Evolutionary conservation across 2,113 vertebrate genomes (phyloP).

Genomic region (Nesoenas mayeri): DNA sequence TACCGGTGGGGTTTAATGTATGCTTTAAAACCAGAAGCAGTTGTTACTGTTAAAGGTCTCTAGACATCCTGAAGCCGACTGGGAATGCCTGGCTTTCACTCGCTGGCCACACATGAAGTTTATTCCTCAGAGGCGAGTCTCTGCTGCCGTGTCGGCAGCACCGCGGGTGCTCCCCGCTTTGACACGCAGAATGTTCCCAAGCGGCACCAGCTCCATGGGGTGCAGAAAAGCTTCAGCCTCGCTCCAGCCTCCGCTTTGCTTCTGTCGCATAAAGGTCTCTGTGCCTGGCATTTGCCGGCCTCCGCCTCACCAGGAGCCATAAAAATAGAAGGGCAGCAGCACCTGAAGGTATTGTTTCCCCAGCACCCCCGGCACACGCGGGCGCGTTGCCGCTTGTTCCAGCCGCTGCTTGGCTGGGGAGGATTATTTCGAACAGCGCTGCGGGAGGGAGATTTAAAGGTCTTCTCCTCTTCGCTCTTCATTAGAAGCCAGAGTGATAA

Average conservation of each 20-base stretch:
- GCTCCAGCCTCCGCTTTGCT: not conserved
- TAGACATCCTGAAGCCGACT: fast-evolving
- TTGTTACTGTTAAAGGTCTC: not conserved
- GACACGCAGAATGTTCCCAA: fast-evolving
- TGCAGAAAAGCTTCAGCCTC: not conserved
- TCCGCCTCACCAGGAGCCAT: not conserved
- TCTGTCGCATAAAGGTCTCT: not conserved
- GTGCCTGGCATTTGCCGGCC: not conserved
- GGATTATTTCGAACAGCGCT: fast-evolving
- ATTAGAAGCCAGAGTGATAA: not conserved
- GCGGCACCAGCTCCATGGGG: fast-evolving
- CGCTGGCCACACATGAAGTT: fast-evolving
- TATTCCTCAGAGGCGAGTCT: not conserved
- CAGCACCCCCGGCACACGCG: fast-evolving
- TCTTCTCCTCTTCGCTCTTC: not conserved
- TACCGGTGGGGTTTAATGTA: not conserved
- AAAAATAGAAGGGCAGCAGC: not conserved
- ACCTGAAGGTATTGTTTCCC: not conserved
- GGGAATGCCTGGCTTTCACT: not conserved
- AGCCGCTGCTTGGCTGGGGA: fast-evolving
- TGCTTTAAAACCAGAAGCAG: no score
- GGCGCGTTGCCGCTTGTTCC: fast-evolving
- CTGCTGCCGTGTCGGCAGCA: not conserved
- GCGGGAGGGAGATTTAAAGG: not conserved
- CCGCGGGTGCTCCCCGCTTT: fast-evolving